These are phyloP conservation scores for Serranus cabrilla DNA, from an alignment of 2,797 vertebrate genomes.

Conservation along the genomic window DNA sequence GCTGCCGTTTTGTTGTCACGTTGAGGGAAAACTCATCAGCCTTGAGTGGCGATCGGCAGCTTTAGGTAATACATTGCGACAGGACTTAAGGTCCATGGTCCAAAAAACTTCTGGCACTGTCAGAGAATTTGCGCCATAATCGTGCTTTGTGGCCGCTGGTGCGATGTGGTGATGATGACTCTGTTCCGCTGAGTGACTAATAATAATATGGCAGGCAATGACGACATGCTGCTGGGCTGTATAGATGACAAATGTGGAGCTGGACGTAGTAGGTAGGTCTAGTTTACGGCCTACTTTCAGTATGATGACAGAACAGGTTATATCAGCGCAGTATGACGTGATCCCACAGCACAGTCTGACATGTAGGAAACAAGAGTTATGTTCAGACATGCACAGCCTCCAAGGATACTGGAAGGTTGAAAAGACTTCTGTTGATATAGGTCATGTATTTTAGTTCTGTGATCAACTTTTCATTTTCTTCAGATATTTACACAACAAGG, in stretches of 20 bases:
- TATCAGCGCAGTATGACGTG: conserved; percentile 1
- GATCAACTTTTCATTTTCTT: too few species aligned
- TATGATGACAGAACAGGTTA: conserved; percentile 37
- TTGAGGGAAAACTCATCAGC: conserved; percentile 25
- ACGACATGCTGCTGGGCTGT: conserved; percentile 20
- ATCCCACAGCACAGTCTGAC: conserved; percentile 2
- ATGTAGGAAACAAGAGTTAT: conserved; percentile 7
- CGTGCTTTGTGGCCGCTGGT: conserved; percentile 20
- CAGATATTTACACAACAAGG: too few species aligned
- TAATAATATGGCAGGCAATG: conserved; percentile 40
- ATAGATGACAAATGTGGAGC: conserved; percentile 30
- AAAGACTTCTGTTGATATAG: too few species aligned
- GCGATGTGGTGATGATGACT: conserved; percentile 39
- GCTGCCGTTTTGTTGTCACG: not conserved
- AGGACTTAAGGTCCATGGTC: conserved; percentile 9
- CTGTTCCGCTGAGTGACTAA: conserved; percentile 50
- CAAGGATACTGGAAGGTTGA: not conserved
- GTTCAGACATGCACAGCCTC: not conserved
- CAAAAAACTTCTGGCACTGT: conserved; percentile 28
- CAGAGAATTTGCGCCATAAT: conserved; percentile 29
- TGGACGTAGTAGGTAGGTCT: not conserved
- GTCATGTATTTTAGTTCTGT: too few species aligned
- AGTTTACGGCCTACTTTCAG: conserved; percentile 15
- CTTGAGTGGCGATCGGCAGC: conserved; percentile 6
- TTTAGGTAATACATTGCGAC: conserved; percentile 40